phyloP scores from a whole-genome alignment of 2,113 vertebrate genomes.

The Sardina pilchardus region DNA sequence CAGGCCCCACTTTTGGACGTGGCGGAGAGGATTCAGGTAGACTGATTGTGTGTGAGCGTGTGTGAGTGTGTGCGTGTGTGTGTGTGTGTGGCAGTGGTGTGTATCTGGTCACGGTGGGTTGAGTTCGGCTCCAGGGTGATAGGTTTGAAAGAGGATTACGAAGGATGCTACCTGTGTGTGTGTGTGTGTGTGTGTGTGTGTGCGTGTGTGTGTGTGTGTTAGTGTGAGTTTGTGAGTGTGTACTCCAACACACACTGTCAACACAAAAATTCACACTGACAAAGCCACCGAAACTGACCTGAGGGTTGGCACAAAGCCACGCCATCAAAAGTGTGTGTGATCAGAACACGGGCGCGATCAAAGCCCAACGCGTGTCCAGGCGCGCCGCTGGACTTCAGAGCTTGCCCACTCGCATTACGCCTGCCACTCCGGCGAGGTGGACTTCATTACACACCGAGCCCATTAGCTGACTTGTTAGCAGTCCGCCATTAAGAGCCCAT shows the following conservation, averaged over 20 bases:
- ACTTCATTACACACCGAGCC: neutral
- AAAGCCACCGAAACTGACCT: neutral
- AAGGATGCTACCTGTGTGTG: neutral
- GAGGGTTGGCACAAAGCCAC: neutral
- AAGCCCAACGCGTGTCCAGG: neutral
- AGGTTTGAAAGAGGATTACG: constrained; percentile 6
- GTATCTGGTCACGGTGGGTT: neutral
- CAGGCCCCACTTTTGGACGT: too few relatives aligned
- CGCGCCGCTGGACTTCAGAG: neutral
- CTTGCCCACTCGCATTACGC: neutral
- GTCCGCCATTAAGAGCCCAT: neutral
- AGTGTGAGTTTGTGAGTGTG: neutral
- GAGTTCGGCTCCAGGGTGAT: neutral
- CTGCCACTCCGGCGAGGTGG: neutral
- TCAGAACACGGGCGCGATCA: neutral
- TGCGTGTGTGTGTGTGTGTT: constrained; percentile 15
- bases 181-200: constrained; percentile 17
- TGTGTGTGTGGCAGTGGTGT: neutral
- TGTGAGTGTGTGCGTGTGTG: neutral
- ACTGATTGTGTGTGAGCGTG: neutral
- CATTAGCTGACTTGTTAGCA: neutral
- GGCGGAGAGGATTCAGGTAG: neutral
- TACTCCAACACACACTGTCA: neutral
- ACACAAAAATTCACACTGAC: neutral
- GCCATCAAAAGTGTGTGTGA: neutral